Percentiles rank a stretch among this genome's conserved stretches.
These are phyloP conservation scores for Phytoseiulus persimilis DNA, from an alignment of 2,888 invertebrate species.

Conservation along the genomic window DNA sequence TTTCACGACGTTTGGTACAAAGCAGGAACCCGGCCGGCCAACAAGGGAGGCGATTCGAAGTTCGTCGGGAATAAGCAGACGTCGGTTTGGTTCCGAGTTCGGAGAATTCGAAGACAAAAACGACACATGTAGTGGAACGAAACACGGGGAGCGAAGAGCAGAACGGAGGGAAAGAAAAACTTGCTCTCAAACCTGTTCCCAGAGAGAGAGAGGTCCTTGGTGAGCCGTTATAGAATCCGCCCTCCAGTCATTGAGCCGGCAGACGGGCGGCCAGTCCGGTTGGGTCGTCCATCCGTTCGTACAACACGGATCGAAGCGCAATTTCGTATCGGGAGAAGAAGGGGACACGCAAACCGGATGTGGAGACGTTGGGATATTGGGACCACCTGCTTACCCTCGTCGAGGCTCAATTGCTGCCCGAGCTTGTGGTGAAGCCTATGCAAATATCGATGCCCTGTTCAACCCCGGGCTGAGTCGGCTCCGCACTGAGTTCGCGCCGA, in stretches of 20 bases:
- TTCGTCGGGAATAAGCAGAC: background rate
- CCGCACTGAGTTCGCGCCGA: too few species aligned
- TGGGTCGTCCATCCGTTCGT: background rate
- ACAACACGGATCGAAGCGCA: constrained; percentile 32
- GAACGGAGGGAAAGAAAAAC: background rate
- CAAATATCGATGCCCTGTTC: background rate
- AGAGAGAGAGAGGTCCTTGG: background rate
- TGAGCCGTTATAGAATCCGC: background rate
- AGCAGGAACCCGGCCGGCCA: background rate
- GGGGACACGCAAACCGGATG: background rate
- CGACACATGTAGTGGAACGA: background rate
- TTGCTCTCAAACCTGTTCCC: background rate
- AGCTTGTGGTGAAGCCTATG: background rate
- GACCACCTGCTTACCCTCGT: background rate
- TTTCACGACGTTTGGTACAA: background rate
- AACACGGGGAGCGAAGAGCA: background rate
- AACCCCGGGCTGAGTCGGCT: too few species aligned
- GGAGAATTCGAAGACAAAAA: background rate
- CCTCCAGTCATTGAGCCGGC: background rate
- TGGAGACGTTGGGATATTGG: background rate
- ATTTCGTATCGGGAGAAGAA: constrained; percentile 24
- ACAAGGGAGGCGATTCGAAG: background rate
- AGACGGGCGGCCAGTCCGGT: background rate
- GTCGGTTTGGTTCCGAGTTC: background rate
- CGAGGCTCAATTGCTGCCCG: background rate